Evolutionary conservation across 2,888 invertebrate genomes (phyloP), one percentile per base, ranked within the genome.

Genomic region (Diplazon laetatorius): DNA sequence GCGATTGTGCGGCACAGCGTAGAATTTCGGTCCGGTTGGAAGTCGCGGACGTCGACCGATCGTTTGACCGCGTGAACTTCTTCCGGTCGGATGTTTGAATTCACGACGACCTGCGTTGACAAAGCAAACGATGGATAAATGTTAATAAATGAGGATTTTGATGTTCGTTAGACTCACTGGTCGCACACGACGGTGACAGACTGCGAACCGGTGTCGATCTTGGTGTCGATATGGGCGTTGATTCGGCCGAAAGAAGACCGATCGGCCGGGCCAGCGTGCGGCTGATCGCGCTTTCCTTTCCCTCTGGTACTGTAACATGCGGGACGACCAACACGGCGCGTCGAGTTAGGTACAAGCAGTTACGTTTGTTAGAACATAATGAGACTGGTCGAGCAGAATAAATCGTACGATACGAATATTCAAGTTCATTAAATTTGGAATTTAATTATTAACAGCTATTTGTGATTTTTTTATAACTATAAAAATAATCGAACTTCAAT

Each of bases 1-100:
- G 72, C 95, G 94, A 89, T 96, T 97, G 89, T 96, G 96, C 0
- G 97, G 97, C 82, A 96, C 95, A 2, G 97, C 95, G 91, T 96
- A 95, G 92, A 97, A 97, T 88, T 96, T 96, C 0, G 97, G 97
- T 0, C 96, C 93, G 10, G 87, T 85, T 12, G 90, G 86, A 37
- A 86, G 87, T 30, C 84, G 82, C 37, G 82, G 84, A 12, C 90
- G 89, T 62, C 84, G 85, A 3, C 86, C 83, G 48, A 81, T 80
- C 30, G 85, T 80, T 39, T 68, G 75, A 16, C 77, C 75, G 12
- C 79, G 75, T 1, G 75, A 46, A 16, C 66, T 20, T 59, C 76
- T 66, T 35, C 50, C n/a, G n/a, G n/a, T n/a, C n/a, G n/a, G n/a
- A n/a, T n/a, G 75, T 71, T 87, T 88, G 22, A 89, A 74, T 70